These are phyloP conservation scores for Dastarcus helophoroides DNA, from an alignment of 2,888 invertebrate genomes.

Conservation along the genomic window DNA sequence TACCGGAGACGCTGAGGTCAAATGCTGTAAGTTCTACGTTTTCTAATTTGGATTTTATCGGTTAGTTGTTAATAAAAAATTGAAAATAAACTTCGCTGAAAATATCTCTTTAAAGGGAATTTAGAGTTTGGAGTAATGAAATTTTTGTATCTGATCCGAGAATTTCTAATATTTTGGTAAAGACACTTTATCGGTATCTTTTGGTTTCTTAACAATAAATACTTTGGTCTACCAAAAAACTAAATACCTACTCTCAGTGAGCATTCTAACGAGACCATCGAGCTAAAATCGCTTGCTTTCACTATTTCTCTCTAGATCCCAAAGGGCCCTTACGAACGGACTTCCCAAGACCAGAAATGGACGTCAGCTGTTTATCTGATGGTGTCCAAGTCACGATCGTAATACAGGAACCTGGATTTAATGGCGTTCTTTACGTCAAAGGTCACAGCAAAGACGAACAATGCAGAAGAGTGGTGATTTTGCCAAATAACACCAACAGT, in stretches of 20 bases:
- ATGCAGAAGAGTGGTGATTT: constrained; percentile 69
- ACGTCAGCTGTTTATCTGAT: constrained; percentile 81
- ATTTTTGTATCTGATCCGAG: too few species aligned
- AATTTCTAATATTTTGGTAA: too few species aligned
- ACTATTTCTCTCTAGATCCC: constrained; percentile 26
- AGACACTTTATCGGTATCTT: too few species aligned
- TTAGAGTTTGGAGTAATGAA: constrained; percentile 1
- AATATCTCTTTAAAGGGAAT: background rate
- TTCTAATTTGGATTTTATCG: too few species aligned
- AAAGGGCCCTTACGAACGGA: constrained; percentile 49
- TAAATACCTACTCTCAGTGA: too few species aligned
- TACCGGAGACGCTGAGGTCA: constrained; percentile 61
- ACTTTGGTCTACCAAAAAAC: too few species aligned
- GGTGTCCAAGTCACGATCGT: constrained; percentile 80
- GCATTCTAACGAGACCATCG: too few species aligned
- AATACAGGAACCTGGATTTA: constrained; percentile 65
- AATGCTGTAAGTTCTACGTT: constrained; percentile 49
- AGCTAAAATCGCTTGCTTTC: too few species aligned
- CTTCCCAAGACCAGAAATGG: constrained; percentile 76
- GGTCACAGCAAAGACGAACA: constrained; percentile 89
- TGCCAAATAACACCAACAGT: constrained; percentile 54
- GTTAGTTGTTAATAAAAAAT: too few species aligned
- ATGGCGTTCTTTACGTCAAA: constrained; percentile 86
- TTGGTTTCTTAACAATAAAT: too few species aligned
- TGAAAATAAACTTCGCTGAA: too few species aligned